Base-by-base conservation (phyloP, 2,113 vertebrate genomes). In the Ammodramus savannarum region DNA sequence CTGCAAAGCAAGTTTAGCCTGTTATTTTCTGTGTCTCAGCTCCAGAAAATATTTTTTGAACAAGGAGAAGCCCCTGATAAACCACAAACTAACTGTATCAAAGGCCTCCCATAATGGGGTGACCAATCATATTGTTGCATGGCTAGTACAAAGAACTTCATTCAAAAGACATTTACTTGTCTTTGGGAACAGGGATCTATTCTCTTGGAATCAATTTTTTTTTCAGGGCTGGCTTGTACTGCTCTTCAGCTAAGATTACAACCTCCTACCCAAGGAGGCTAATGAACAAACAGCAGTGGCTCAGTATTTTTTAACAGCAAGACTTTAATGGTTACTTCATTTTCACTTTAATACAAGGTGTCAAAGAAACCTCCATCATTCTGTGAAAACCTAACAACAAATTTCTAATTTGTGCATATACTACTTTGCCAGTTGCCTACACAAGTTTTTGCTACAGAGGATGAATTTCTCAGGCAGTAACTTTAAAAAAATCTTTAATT, bases 1-100 rank as follows among this genome's bases (percentile, higher is more conserved):
- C 99, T 99, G 96, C 6, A 54, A 92, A 88, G 85, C 69, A 91
- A 77, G 36, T 91, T 88, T 27, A 55, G 57, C 46, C 31, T 46
- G n/a, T 90, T 76, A 89, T 76, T 93, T 85, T 57, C 79, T 67
- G 54, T 26, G 16, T 77, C 51, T 67, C 46, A 14, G 52, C 38
- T 76, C 67, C 87, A 85, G 41, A 87, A 94, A 44, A 43, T 44
- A 73, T 32, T 88, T 94, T 94, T 34, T 51, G 44, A 71, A 75
- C 15, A 58, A 58, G 54, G 15, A 85, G 29, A 85, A 93, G 31
- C 51, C 82, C 61, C 89, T 71, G 46, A 78, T 71, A 85, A 87
- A 89, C 66, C 85, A 85, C 44, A 31, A 80, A 73, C 78, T 49
- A 73, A 87, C 51, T 9, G 2, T 85, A 91, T 58, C 67, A 63